Base-by-base conservation (phyloP, 2,888 invertebrate genomes). In the Notodonta dromedarius region DNA sequence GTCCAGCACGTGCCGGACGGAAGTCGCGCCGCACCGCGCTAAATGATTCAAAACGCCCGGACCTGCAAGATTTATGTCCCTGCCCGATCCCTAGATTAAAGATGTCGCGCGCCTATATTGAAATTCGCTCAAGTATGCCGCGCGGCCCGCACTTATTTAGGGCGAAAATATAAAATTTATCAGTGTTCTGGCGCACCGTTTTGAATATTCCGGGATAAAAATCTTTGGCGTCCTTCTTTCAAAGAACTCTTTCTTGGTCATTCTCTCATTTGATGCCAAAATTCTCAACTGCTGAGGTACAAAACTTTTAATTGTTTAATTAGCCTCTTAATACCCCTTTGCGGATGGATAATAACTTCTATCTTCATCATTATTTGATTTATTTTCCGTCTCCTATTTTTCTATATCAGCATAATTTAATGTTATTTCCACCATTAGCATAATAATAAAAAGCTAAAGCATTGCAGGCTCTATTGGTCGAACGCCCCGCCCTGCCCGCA, bases 11-110 rank as follows among this genome's bases (percentile, higher is more conserved):
- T 90, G 92, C 91, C 92, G 92, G 91, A 91, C 92, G 92, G 91
- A 92, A 91, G 91, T 89, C 91, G 90, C 89, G 86, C 84, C 82
- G 79, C 82, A 82, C 87, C 89, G 85, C 89, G 93, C 92, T 93
- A 93, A 93, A 93, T 93, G 93, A 93, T 93, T 93, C 93, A 93
- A 91, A 93, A 92, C 92, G 85, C 84, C 77, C 78, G 90, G 85
- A 90, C 91, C 90, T 93, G 93, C 93, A 93, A 93, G 93, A 93
- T 93, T 93, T 93, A 93, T 93, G 90, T 91, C 89, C 84, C 84
- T 88, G 85, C 91, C 89, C 91, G 89, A 89, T 89, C 90, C 90
- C 90, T 90, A 91, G 93, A 93, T 93, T 93, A 93, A 91, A 92
- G 91, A 92, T 90, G 93, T 93, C 93, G 90, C 90, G 88, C 89